phyloP scores from a whole-genome alignment of 2,888 invertebrate genomes.

The Choristoneura rosaceana region DNA sequence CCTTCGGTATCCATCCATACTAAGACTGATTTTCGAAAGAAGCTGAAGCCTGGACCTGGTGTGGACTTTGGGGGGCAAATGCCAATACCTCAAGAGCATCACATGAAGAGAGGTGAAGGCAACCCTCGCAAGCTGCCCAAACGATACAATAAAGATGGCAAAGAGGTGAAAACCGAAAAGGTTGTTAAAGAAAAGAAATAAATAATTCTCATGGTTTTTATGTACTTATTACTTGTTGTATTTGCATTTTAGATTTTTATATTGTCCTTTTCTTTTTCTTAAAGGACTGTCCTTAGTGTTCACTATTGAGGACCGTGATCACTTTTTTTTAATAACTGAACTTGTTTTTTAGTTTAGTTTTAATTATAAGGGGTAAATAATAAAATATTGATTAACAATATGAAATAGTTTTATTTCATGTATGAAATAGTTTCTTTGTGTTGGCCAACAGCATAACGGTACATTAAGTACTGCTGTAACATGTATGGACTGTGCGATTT shows the following conservation, averaged over 20 bases:
- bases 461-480: too few species aligned
- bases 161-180: not conserved
- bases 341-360: too few species aligned
- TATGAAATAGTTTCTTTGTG: too few species aligned
- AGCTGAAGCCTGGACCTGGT: constrained; percentile 53
- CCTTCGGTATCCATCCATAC: constrained; percentile 53
- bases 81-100: constrained; percentile 54
- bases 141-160: not conserved
- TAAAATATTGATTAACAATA: too few species aligned
- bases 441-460: too few species aligned
- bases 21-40: constrained; percentile 51
- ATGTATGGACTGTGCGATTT: too few species aligned
- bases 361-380: too few species aligned
- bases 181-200: constrained; percentile 3
- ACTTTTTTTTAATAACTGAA: too few species aligned
- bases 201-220: not conserved
- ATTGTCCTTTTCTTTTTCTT: too few species aligned
- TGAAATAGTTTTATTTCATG: too few species aligned
- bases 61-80: constrained; percentile 54
- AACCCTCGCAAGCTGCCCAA: constrained; percentile 11
- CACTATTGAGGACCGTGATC: too few species aligned
- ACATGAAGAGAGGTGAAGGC: constrained; percentile 48
- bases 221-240: not conserved
- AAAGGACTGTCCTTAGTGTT: too few species aligned
- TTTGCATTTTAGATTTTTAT: not conserved